These are phyloP conservation scores for Tupiocoris notatus DNA, from an alignment of 2,888 invertebrate genomes.

Conservation along the genomic window DNA sequence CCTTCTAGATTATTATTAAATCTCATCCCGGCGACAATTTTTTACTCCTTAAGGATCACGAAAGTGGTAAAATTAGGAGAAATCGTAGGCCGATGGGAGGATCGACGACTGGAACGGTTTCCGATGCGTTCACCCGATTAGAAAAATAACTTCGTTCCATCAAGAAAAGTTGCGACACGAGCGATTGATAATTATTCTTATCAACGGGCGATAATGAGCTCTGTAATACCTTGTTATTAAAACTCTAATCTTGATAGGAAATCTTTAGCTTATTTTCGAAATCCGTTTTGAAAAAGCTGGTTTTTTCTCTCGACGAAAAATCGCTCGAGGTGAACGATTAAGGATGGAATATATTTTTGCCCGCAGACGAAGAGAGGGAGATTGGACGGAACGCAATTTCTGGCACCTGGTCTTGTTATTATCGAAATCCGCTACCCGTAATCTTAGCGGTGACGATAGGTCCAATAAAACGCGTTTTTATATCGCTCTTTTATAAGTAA, in stretches of 20 bases:
- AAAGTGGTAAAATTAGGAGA: background rate
- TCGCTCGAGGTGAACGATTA: background rate
- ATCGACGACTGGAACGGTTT: too few species aligned
- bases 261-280: slow-evolving; percentile 5
- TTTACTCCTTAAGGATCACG: background rate
- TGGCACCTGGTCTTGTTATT: background rate
- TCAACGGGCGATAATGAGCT: slow-evolving; percentile 36
- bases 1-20: background rate
- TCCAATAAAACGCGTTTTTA: too few species aligned
- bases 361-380: too few species aligned
- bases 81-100: background rate
- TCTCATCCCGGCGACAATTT: background rate
- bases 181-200: slow-evolving; percentile 31
- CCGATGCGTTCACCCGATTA: background rate
- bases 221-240: slow-evolving; percentile 35
- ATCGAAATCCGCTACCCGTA: background rate
- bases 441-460: background rate
- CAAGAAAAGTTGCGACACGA: slow-evolving; percentile 27
- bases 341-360: background rate
- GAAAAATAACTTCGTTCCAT: background rate
- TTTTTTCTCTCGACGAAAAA: background rate
- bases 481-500: too few species aligned
- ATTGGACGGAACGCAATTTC: background rate
- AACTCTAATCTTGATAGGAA: slow-evolving; percentile 33
- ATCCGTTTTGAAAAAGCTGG: background rate